Percentiles rank a stretch among this genome's conserved stretches.
Evolutionary conservation across 2,113 vertebrate species (phyloP).

Genomic region (Picathartes gymnocephalus): DNA sequence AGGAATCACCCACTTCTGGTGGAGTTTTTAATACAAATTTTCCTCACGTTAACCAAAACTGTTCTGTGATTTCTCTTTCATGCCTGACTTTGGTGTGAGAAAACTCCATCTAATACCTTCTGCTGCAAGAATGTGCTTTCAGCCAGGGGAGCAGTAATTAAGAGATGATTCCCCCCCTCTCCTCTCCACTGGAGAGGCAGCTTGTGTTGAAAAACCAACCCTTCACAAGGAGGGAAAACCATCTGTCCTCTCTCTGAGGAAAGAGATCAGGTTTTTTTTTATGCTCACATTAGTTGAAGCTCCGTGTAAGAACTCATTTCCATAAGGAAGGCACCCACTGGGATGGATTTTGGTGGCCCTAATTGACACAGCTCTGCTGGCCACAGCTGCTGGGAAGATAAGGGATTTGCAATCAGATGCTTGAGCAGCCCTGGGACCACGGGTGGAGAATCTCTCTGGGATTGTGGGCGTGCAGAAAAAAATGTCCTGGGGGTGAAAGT

Average conservation of each 20-base stretch:
- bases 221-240: background rate
- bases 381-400: background rate
- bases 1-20: background rate
- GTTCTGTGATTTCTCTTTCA: background rate
- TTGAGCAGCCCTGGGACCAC: background rate
- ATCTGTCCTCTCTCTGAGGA: background rate
- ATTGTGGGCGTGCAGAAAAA: background rate
- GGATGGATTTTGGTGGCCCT: background rate
- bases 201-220: background rate
- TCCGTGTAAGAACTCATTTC: background rate
- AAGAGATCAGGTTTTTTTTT: background rate
- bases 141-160: background rate
- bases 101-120: background rate
- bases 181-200: background rate
- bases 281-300: background rate
- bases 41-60: background rate
- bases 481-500: background rate
- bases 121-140: background rate
- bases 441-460: background rate
- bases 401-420: background rate
- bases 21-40: background rate
- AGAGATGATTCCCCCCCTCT: background rate
- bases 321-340: background rate
- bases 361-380: background rate
- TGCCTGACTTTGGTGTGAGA: background rate